Evolutionary conservation across 2,888 invertebrate species (phyloP).

Genomic region (Ochropleura leucogaster): DNA sequence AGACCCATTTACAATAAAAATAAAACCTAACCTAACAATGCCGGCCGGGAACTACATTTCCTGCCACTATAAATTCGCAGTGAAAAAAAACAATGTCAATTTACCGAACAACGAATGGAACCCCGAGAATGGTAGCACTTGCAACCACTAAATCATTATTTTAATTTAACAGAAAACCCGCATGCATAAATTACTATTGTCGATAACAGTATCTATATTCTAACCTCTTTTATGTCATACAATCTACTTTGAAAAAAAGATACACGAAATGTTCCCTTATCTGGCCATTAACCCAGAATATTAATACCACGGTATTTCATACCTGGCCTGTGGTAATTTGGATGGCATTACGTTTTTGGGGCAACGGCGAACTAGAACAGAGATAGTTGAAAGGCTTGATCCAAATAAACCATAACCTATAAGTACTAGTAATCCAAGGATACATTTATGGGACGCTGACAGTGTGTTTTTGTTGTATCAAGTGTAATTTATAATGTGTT

Average conservation of each 20-base stretch:
- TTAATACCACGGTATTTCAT: constrained; percentile 49
- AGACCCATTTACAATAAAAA: too few species aligned
- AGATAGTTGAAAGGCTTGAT: constrained; percentile 32
- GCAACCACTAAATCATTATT: too few species aligned
- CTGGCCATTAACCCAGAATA: constrained; percentile 59
- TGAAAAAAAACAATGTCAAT: too few species aligned
- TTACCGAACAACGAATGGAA: too few species aligned
- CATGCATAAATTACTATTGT: constrained; percentile 6
- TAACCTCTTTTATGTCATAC: constrained; percentile 21
- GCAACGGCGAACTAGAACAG: constrained; percentile 38
- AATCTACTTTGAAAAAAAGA: constrained; percentile 25
- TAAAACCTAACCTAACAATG: too few species aligned
- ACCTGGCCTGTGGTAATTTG: constrained; percentile 35
- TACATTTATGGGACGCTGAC: too few species aligned
- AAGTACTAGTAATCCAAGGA: not conserved
- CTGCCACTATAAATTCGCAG: too few species aligned
- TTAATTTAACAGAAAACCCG: not conserved
- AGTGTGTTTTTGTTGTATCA: too few species aligned
- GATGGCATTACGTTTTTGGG: constrained; percentile 55
- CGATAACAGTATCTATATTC: constrained; percentile 2
- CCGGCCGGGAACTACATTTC: too few species aligned
- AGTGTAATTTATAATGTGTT: too few species aligned
- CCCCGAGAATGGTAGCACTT: too few species aligned
- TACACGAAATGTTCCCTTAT: constrained; percentile 43
- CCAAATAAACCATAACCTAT: constrained; percentile 24